These are phyloP conservation scores for Drosophila tristis DNA, from an alignment of 1,140 invertebrate species.

Conservation along the genomic window DNA sequence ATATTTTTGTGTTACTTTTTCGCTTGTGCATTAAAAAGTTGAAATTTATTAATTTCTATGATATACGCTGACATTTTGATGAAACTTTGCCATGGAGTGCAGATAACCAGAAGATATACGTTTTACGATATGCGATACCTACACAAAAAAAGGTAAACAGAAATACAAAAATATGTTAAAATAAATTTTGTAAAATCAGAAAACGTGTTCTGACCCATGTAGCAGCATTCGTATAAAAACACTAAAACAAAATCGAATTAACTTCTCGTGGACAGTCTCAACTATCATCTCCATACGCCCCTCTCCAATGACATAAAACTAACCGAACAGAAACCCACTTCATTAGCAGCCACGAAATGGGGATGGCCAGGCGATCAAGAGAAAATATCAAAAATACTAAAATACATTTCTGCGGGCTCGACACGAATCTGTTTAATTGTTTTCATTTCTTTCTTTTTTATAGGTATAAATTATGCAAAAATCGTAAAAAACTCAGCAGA, in stretches of 20 bases:
- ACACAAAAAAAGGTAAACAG: slow-evolving; percentile 39
- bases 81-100: slow-evolving; percentile 78
- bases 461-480: slow-evolving; percentile 73
- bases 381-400: slow-evolving; percentile 21
- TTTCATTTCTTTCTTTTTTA: slow-evolving; percentile 35
- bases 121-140: slow-evolving; percentile 31
- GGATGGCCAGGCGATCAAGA: slow-evolving; percentile 24
- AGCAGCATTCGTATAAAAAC: slow-evolving; percentile 41
- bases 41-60: slow-evolving; percentile 81
- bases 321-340: slow-evolving; percentile 55
- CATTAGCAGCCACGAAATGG: slow-evolving; percentile 63
- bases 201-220: slow-evolving; percentile 66
- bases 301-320: slow-evolving; percentile 60
- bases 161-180: slow-evolving; percentile 26
- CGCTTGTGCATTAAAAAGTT: slow-evolving; percentile 48
- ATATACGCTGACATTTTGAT: slow-evolving; percentile 79
- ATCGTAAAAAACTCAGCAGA: slow-evolving; percentile 55
- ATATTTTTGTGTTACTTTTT: slow-evolving; percentile 33
- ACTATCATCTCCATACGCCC: slow-evolving; percentile 2
- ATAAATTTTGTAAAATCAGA: slow-evolving; percentile 75
- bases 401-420: slow-evolving; percentile 68
- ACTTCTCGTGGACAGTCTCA: slow-evolving; percentile 40
- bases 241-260: slow-evolving; percentile 60
- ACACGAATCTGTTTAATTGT: slow-evolving; percentile 61
- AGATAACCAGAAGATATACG: slow-evolving; percentile 75